Base-by-base conservation (phyloP, 2,888 invertebrate species). In the Papilio gigon region DNA sequence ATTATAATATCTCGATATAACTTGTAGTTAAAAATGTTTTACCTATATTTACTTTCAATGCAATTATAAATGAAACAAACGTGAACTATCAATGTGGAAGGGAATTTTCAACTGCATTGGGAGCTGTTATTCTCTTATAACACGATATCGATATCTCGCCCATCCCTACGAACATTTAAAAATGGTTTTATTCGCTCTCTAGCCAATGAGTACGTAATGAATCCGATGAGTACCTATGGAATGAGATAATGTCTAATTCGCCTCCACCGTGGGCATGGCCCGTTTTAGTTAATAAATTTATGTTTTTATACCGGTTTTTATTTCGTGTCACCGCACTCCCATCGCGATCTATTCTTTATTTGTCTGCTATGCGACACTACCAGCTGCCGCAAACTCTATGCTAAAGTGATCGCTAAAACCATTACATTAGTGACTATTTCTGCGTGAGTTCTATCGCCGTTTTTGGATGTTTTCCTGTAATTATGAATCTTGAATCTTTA, bases 151-250 rank as follows among this genome's bases (percentile, higher is more conserved):
- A 70, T 58, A 44, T 12, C 5, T 14, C 5, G 50, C 69, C 62
- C 86, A 78, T 74, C 88, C 81, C 86, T 89, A 83, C 61, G 42
- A 20, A 60, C 74, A 79, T 77, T 87, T 86, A 85, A 85, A 89
- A 88, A 89, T 89, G 86, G 87, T 88, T 86, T 84, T 87, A 88
- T 89, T 84, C 85, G 82, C 80, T 85, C 82, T 88, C 86, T 86
- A 86, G 84, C 86, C 87, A 87, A 89, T 89, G 87, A 87, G 86
- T 87, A 86, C 84, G 90, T 88, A 91, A 92, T 91, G 90, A 90
- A 89, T 90, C 87, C 85, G 84, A 80, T 82, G 84, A 86, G 88
- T 91, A 89, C 87, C 82, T 78, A 84, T 82, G 83, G 82, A 84
- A 83, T 83, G 82, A 86, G 85, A 88, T 90, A 89, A 89, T 86